A percentile compares a stretch with the other conserved stretches of the same genome.
These are phyloP conservation scores for Amblyopsis hoosieri DNA, from an alignment of 2,797 vertebrate species.

Conservation along the genomic window DNA sequence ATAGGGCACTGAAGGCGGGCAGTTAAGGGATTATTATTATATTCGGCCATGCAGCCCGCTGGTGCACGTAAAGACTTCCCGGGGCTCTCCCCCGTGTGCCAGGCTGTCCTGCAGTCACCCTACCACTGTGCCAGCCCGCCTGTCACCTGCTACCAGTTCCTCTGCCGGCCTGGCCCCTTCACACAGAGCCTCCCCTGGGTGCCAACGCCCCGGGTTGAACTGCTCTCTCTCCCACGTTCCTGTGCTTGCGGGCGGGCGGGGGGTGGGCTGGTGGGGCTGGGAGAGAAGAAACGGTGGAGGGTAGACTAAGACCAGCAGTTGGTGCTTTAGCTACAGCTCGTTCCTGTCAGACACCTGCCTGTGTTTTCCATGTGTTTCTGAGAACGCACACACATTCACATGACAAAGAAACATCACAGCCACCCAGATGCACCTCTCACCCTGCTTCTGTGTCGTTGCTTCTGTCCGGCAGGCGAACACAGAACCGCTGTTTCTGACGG, in stretches of 20 bases:
- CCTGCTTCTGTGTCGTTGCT: slow-evolving; percentile 42
- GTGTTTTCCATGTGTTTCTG: slow-evolving; percentile 30
- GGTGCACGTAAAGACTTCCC: slow-evolving; percentile 34
- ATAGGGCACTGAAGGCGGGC: slow-evolving; percentile 1
- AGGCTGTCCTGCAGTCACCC: slow-evolving; percentile 39
- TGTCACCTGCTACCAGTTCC: slow-evolving; percentile 48
- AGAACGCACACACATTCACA: not conserved
- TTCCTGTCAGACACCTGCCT: slow-evolving; percentile 15
- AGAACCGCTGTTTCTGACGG: slow-evolving; percentile 95
- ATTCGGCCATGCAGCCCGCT: slow-evolving; percentile 28
- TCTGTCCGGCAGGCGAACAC: slow-evolving; percentile 87
- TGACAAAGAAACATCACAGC: slow-evolving; percentile 4
- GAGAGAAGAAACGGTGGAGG: slow-evolving; percentile 26
- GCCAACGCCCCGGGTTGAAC: slow-evolving; percentile 52
- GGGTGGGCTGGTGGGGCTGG: slow-evolving; percentile 8
- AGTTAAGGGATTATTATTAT: not conserved
- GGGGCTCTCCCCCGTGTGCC: slow-evolving; percentile 6
- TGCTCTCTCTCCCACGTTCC: slow-evolving; percentile 41
- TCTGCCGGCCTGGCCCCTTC: slow-evolving; percentile 28
- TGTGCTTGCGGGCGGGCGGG: slow-evolving; percentile 24
- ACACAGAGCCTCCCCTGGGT: slow-evolving; percentile 36
- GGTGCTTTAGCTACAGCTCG: slow-evolving; percentile 51
- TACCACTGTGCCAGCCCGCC: slow-evolving; percentile 35
- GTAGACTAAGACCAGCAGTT: slow-evolving; percentile 68
- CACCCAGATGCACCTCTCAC: slow-evolving; percentile 25